phyloP scores from a whole-genome alignment of 1,140 invertebrate species.

The Heliothis subflexa region DNA sequence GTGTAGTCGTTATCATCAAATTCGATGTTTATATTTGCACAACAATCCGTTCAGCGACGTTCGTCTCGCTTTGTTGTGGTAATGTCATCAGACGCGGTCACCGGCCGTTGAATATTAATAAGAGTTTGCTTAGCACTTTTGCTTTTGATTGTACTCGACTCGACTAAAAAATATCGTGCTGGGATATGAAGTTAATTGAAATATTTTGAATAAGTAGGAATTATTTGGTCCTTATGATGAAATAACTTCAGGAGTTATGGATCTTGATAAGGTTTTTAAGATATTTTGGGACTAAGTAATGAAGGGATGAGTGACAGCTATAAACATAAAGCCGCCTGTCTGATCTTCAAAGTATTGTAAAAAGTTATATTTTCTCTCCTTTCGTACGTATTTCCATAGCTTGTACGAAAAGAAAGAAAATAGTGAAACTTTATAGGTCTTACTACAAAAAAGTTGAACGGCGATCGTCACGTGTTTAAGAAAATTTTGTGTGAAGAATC shows the following conservation, averaged over 20 bases:
- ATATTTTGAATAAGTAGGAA: conserved; percentile 21
- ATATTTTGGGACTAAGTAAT: background rate
- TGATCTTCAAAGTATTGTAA: no score
- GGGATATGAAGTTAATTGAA: conserved; percentile 6
- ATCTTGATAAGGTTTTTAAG: background rate
- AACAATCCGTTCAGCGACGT: conserved; percentile 69
- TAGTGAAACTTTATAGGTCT: no score
- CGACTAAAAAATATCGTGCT: background rate
- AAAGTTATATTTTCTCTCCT: no score
- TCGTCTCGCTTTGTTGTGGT: conserved; percentile 77
- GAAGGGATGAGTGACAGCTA: no score
- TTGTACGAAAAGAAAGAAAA: no score
- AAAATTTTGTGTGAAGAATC: no score
- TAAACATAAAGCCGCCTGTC: no score
- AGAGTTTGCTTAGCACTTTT: conserved; percentile 48
- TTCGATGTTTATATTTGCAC: conserved; percentile 81
- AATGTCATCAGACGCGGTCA: conserved; percentile 78
- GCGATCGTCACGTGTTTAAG: no score
- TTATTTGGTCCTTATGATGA: background rate
- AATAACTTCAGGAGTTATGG: background rate
- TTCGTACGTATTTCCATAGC: no score
- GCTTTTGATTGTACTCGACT: conserved; percentile 44
- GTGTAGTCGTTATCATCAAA: conserved; percentile 66
- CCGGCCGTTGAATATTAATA: conserved; percentile 77
- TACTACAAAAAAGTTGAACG: no score